Evolutionary conservation across 2,113 vertebrate species (phyloP).

Genomic region (Morone saxatilis): DNA sequence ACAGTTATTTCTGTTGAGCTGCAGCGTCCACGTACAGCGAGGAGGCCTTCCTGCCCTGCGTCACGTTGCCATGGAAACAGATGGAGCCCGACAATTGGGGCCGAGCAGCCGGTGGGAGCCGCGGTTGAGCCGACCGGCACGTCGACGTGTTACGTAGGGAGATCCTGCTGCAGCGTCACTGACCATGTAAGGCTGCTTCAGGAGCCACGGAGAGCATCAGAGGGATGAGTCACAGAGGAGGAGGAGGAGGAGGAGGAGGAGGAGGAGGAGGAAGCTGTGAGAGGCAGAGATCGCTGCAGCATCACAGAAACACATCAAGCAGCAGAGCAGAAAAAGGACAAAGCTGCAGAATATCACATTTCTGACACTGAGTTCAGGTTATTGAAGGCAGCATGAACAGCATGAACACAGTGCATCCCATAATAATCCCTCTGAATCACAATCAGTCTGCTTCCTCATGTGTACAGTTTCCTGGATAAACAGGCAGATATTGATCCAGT

Average conservation of each 20-base stretch:
- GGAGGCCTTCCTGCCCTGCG: slow-evolving; percentile 37
- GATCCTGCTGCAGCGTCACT: slow-evolving; percentile 73
- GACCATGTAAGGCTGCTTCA: slow-evolving; percentile 70
- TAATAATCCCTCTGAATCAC: no score
- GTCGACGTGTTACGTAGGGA: slow-evolving; percentile 46
- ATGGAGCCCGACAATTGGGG: slow-evolving; percentile 39
- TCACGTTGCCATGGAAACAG: slow-evolving; percentile 75
- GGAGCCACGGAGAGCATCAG: neutral
- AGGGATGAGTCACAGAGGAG: slow-evolving; percentile 49
- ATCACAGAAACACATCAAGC: neutral
- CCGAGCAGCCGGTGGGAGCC: neutral
- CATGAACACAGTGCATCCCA: no score
- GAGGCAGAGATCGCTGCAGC: slow-evolving; percentile 41
- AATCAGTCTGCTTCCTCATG: no score
- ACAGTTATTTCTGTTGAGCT: slow-evolving; percentile 54
- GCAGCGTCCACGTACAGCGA: slow-evolving; percentile 24
- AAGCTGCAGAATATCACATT: neutral
- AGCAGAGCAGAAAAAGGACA: neutral
- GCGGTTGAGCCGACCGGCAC: neutral
- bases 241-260: neutral
- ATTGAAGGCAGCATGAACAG: neutral
- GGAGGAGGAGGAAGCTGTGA: neutral
- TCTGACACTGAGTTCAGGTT: slow-evolving; percentile 2
- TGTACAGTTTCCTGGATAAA: no score
- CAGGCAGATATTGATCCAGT: no score